These are phyloP conservation scores for Armadillidium nasatum DNA, from an alignment of 1,140 invertebrate species.

Conservation along the genomic window DNA sequence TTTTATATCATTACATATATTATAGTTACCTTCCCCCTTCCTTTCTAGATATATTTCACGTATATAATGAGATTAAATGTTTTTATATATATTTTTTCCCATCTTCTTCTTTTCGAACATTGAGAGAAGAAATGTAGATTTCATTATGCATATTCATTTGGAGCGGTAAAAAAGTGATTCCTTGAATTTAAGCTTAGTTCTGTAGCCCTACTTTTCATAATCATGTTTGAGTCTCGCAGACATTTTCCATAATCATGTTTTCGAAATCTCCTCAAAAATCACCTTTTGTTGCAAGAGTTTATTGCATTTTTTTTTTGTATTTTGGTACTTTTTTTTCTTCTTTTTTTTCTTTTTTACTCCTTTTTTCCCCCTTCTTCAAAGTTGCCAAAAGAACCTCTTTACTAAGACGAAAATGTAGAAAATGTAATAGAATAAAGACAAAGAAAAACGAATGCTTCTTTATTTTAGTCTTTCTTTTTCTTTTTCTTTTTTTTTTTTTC, in stretches of 20 bases:
- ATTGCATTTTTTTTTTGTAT: slow-evolving; percentile 26
- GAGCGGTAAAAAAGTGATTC: slow-evolving; percentile 16
- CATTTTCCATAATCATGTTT: slow-evolving; percentile 40
- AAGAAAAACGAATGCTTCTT: background rate
- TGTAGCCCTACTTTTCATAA: slow-evolving; percentile 41
- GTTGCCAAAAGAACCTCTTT: slow-evolving; percentile 8
- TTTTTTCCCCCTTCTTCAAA: slow-evolving; percentile 21
- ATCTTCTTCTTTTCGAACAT: background rate
- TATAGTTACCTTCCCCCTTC: no score
- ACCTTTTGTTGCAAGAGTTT: slow-evolving; percentile 23
- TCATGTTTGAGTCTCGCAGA: slow-evolving; percentile 32
- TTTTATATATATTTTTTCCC: background rate
- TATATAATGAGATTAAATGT: no score
- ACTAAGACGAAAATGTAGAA: background rate
- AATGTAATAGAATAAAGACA: background rate
- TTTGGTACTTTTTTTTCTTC: slow-evolving; percentile 23
- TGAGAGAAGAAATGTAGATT: slow-evolving; percentile 18
- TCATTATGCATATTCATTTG: slow-evolving; percentile 24
- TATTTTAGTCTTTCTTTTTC: no score
- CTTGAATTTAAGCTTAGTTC: slow-evolving; percentile 6
- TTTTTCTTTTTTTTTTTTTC: background rate
- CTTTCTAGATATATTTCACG: no score
- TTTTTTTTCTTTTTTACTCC: slow-evolving; percentile 24
- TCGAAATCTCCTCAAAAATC: slow-evolving; percentile 26
- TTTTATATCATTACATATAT: no score